Percentiles rank a stretch among this genome's conserved stretches.
These are phyloP conservation scores for Drosophila parvula DNA, from an alignment of 1,140 invertebrate genomes.

Conservation along the genomic window DNA sequence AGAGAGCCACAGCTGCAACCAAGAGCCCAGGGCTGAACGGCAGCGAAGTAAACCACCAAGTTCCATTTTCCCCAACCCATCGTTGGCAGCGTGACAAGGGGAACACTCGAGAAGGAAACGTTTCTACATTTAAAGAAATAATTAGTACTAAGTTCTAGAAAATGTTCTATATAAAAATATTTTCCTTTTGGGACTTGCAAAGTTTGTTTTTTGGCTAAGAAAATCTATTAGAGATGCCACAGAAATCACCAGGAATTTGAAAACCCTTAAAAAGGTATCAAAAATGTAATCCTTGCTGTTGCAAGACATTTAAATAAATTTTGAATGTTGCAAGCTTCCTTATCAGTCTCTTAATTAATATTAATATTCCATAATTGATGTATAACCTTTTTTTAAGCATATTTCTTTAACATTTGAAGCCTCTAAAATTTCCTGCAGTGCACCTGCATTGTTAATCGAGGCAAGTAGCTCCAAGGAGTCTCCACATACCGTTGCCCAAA, in stretches of 20 bases:
- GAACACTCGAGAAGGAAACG: conserved; percentile 13
- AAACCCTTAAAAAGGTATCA: too few relatives aligned
- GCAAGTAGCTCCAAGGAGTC: not conserved
- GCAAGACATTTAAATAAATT: too few relatives aligned
- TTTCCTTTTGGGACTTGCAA: not conserved
- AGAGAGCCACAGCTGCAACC: conserved; percentile 52
- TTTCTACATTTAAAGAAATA: conserved; percentile 24
- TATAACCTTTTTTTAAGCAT: too few relatives aligned
- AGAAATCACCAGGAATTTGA: too few relatives aligned
- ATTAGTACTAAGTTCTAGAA: not conserved
- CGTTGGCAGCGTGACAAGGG: conserved; percentile 12
- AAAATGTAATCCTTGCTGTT: too few relatives aligned
- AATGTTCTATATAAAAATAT: not conserved
- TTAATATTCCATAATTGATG: too few relatives aligned
- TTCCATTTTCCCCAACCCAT: conserved; percentile 2
- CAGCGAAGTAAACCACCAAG: conserved; percentile 16
- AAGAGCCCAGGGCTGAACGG: conserved; percentile 43
- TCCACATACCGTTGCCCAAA: conserved; percentile 2
- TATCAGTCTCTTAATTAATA: too few relatives aligned
- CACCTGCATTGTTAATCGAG: conserved; percentile 19
- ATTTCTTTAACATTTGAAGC: not conserved
- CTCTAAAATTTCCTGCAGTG: conserved; percentile 2
- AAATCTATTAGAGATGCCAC: not conserved
- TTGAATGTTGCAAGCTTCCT: too few relatives aligned
- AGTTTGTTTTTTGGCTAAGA: not conserved